phyloP scores from a whole-genome alignment of 2,113 vertebrate genomes.

The Origma solitaria region DNA sequence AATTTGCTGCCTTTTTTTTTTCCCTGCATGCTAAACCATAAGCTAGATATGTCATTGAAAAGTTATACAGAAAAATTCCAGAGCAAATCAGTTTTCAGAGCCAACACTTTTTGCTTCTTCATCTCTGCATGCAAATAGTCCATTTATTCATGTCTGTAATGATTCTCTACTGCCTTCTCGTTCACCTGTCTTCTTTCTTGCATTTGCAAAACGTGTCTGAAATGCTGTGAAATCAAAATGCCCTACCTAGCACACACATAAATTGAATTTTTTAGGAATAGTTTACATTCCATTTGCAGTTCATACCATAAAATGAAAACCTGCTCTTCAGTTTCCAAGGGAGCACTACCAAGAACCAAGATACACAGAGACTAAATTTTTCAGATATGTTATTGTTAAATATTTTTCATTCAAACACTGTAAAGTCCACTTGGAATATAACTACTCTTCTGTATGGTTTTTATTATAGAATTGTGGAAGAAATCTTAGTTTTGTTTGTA shows the following conservation, averaged over 20 bases:
- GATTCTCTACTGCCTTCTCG: background rate
- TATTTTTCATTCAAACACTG: background rate
- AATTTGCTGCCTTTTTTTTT: background rate
- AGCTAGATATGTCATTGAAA: background rate
- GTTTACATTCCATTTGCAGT: background rate
- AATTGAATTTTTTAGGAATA: background rate
- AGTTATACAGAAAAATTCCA: background rate
- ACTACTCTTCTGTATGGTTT: background rate
- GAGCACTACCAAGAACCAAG: background rate
- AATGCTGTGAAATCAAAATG: background rate
- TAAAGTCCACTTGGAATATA: background rate
- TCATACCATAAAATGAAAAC: background rate
- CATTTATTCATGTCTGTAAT: background rate
- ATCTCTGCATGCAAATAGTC: background rate
- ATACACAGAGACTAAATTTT: background rate
- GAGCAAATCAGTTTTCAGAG: background rate
- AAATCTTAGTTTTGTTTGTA: background rate
- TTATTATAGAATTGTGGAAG: background rate
- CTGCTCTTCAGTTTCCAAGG: background rate
- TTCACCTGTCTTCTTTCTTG: background rate
- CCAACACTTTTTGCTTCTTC: background rate
- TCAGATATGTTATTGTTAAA: background rate
- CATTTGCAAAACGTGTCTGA: background rate
- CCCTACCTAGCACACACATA: background rate
- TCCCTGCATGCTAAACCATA: background rate